Evolutionary conservation across 2,113 vertebrate genomes (phyloP), one percentile per base, ranked within the genome.

Genomic region (Hyperopisus bebe): DNA sequence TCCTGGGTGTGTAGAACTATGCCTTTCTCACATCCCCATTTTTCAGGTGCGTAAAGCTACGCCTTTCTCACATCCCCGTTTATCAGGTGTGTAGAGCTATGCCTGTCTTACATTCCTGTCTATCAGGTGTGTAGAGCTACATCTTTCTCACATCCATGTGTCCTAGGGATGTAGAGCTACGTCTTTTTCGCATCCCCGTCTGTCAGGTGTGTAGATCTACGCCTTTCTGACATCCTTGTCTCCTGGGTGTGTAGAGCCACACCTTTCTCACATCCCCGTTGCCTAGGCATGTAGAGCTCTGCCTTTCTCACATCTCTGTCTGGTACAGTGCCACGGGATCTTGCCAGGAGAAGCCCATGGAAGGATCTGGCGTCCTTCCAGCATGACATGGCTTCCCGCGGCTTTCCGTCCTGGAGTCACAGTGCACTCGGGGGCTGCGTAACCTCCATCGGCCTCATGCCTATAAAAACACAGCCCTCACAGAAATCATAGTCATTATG

Each of bases 401-500:
- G 46, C 44, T 35, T 31, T 21, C 27, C 1, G 6, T 53, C 46
- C 24, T 24, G 1, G 82, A 66, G 31, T 48, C 1, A 13, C 87
- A 46, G 51, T 17, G 2, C 55, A n/a, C 21, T n/a, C 77, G 83
- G 47, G 88, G 89, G 82, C 70, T 90, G 89, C 92, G 89, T 89
- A 11, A 66, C 42, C 47, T 51, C 35, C 19, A 27, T 39, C 53
- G 42, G 51, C 17, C 35, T 11, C 42, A 9, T 19, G 44, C 66
- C 87, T n/a, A 15, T 86, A 83, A 88, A 46, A 88, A 86, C 21
- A 90, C 84, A 42, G 53, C 91, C 13, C 47, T 47, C 62, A 55
- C 44, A 70, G 83, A 92, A 92, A 95, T 94, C 93, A 93, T 88
- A 92, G 91, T 92, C 89, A 94, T 95, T 95, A 94, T 92, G 92